phyloP scores from a whole-genome alignment of 2,797 vertebrate genomes.

The Silurus aristotelis region DNA sequence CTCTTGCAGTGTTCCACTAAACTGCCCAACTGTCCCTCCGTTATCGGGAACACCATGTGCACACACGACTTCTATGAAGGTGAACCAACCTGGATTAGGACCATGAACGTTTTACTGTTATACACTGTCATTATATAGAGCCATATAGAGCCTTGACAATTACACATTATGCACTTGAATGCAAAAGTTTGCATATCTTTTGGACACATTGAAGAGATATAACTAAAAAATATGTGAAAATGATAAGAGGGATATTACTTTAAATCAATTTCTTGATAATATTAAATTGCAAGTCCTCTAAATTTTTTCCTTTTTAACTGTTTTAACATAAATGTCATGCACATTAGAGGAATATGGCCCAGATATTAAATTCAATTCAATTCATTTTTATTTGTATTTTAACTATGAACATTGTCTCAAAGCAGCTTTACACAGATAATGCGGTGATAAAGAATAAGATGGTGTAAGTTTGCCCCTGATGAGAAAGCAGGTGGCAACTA shows the following conservation, averaged over 20 bases:
- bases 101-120: not conserved
- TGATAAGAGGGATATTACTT: not conserved
- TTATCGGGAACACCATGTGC: conserved; percentile 85
- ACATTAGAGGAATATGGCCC: not conserved
- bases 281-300: not conserved
- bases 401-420: no score
- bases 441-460: no score
- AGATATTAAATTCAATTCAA: not conserved
- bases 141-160: not conserved
- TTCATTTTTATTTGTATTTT: no score
- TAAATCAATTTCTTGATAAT: not conserved
- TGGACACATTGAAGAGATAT: not conserved
- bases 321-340: no score
- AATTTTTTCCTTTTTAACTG: no score
- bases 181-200: not conserved
- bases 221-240: not conserved
- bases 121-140: not conserved
- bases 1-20: conserved; percentile 80
- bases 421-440: no score
- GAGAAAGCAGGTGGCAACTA: no score
- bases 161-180: not conserved
- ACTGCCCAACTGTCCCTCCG: conserved; percentile 69
- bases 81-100: conserved; percentile 47
- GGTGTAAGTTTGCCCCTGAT: no score
- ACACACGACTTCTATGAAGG: conserved; percentile 90